Conservation (phyloP, 2,797 vertebrate species). For the Xyrichtys novacula region DNA sequence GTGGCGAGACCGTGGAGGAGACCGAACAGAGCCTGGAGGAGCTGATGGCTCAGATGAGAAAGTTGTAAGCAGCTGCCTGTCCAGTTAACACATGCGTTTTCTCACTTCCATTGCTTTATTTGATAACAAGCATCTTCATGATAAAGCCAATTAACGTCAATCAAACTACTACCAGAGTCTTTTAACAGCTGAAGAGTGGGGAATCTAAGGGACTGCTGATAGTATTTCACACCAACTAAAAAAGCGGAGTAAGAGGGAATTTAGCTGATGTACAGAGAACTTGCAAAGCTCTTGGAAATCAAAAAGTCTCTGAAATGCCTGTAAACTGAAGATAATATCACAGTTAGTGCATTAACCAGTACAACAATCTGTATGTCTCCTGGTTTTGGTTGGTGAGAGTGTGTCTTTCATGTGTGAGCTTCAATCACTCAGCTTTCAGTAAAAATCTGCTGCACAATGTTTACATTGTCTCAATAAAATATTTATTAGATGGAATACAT, state of each 20-base stretch:
- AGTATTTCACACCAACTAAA: conserved; percentile 9
- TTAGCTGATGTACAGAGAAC: not conserved
- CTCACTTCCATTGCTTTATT: conserved; percentile 10
- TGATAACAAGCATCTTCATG: conserved; percentile 21
- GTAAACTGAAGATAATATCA: conserved; percentile 28
- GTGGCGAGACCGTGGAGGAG: conserved; percentile 85
- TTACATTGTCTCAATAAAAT: conserved; percentile 76
- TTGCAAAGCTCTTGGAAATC: conserved; percentile 20
- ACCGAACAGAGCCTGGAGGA: conserved; percentile 95
- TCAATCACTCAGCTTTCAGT: conserved; percentile 47
- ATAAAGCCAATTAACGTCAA: conserved; percentile 10
- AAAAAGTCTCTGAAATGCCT: conserved; percentile 11
- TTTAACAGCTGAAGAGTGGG: not conserved
- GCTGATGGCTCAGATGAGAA: conserved; percentile 96
- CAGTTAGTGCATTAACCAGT: conserved; percentile 33
- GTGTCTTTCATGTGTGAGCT: conserved; percentile 11
- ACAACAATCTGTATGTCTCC: conserved; percentile 39
- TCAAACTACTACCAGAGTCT: not conserved
- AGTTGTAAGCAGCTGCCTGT: conserved; percentile 80
- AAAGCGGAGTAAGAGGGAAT: not conserved
- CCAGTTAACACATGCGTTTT: conserved; percentile 7
- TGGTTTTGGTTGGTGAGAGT: conserved; percentile 16
- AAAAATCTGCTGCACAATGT: conserved; percentile 42
- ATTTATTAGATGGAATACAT: conserved; percentile 76
- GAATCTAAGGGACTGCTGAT: conserved; percentile 40